Conservation (phyloP, 2,113 vertebrate species). For the Ceyx melanurus region DNA sequence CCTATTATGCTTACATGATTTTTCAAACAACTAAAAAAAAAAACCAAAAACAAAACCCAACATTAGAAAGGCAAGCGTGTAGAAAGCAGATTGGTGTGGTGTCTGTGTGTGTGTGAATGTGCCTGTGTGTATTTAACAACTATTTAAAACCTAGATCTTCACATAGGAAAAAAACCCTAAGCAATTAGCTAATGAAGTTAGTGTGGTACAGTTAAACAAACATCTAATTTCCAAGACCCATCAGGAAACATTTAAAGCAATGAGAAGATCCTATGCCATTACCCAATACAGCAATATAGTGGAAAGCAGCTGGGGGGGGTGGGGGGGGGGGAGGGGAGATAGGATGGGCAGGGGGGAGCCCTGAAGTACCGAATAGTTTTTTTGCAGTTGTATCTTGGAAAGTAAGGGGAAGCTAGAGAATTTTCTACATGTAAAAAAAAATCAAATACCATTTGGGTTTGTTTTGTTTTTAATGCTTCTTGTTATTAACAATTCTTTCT, state of each 20-base stretch:
- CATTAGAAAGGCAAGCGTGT: background rate
- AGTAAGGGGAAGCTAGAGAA: background rate
- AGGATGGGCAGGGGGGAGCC: accelerated
- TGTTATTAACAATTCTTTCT: background rate
- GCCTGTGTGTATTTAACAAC: background rate
- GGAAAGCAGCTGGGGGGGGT: background rate
- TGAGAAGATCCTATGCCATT: background rate
- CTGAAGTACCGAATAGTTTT: background rate
- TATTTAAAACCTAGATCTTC: background rate
- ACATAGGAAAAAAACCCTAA: background rate
- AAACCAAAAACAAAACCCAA: background rate
- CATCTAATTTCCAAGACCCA: conserved; percentile 1
- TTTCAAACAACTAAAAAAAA: conserved; percentile 9
- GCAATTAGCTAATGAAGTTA: conserved; percentile 9
- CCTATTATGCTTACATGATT: conserved; percentile 63
- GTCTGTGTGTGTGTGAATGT: background rate
- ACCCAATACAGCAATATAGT: background rate
- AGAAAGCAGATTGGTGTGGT: background rate
- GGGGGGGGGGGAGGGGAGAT: background rate
- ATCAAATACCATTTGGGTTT: background rate
- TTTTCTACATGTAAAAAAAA: background rate
- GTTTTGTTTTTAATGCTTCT: background rate
- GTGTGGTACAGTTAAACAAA: background rate
- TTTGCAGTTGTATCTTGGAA: background rate
- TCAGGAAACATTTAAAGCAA: background rate